Base-by-base conservation (phyloP, 2,888 invertebrate genomes). In the Pimpla rufipes region DNA sequence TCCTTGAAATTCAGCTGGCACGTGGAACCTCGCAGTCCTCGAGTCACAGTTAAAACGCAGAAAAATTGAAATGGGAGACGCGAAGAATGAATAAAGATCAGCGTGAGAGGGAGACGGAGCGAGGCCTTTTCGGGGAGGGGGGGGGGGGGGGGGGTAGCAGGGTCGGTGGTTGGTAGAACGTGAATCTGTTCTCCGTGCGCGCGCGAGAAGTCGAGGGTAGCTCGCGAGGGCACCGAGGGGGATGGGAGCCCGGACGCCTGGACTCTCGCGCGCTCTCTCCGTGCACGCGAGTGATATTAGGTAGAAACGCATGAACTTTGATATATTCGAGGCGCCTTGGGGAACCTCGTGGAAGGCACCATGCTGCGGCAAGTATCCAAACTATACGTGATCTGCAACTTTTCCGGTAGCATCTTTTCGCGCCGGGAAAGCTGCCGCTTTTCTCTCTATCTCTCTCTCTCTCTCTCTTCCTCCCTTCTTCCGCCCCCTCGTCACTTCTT, bases 261-360 rank as follows among this genome's bases (percentile, higher is more conserved):
- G 73, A 59, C 47, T 52, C 59, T 62, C 50, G 62, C 35, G 74
- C 2, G 29, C 3, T 3, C 29, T 29, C 47, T 79, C 75, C 85
- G 78, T 87, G 85, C 85, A 86, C 90, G 90, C 90, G 89, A 90
- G 89, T 90, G 90, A 92, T 93, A 92, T 92, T 92, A 92, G 92
- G 92, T 92, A 90, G 91, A 90, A 92, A 93, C 91, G 91, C 91
- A 93, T 92, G 92, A 93, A 93, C 93, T 92, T 92, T 93, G 93
- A 93, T 92, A 93, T 93, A 93, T 93, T 91, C 88, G 88, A 86
- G 88, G 74, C 68, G 67, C 70, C 76, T n/a, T n/a, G 79, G 37
- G 78, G 71, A 82, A 78, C 75, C 83, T 78, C 75, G 66, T 64
- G 78, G 75, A 87, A 87, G 90, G 91, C 92, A 90, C 92, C 93